Evolutionary conservation across 2,113 vertebrate genomes (phyloP).

Genomic region (Meles meles): DNA sequence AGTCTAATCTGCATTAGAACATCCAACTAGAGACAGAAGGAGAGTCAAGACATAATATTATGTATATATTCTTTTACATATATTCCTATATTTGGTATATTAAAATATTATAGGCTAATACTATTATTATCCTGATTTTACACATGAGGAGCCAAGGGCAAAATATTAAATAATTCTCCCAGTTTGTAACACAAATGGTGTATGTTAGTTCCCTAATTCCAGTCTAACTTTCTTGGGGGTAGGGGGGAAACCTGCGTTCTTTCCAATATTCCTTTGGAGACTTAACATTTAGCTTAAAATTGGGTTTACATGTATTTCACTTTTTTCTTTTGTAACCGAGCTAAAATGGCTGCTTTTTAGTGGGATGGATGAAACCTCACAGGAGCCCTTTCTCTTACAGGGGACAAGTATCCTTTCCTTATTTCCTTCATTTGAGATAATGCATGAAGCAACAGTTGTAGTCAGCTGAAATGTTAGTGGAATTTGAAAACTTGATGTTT

Average conservation of each 20-base stretch:
- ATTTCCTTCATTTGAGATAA: slow-evolving; percentile 57
- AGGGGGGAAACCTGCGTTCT: neutral
- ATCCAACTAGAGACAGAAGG: neutral
- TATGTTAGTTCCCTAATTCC: neutral
- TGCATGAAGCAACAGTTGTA: slow-evolving; percentile 71
- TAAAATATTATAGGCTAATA: neutral
- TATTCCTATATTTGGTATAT: neutral
- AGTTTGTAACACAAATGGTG: neutral
- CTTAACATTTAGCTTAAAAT: neutral
- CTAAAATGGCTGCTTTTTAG: slow-evolving; percentile 84
- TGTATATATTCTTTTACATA: neutral
- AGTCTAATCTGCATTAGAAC: neutral
- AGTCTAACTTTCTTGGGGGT: neutral
- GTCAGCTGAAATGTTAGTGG: slow-evolving; percentile 82
- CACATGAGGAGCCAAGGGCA: neutral
- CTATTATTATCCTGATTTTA: neutral
- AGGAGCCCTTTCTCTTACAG: slow-evolving; percentile 83
- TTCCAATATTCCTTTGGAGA: neutral
- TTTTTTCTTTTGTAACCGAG: slow-evolving; percentile 91
- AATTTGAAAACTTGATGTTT: slow-evolving; percentile 80
- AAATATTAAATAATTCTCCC: neutral
- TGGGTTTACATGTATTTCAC: neutral
- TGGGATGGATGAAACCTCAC: slow-evolving; percentile 80
- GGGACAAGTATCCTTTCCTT: slow-evolving; percentile 74
- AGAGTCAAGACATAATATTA: neutral